Evolutionary conservation across 1,140 invertebrate genomes (phyloP), one percentile per base, ranked within the genome.

Genomic region (Aphelinus atriplicis): DNA sequence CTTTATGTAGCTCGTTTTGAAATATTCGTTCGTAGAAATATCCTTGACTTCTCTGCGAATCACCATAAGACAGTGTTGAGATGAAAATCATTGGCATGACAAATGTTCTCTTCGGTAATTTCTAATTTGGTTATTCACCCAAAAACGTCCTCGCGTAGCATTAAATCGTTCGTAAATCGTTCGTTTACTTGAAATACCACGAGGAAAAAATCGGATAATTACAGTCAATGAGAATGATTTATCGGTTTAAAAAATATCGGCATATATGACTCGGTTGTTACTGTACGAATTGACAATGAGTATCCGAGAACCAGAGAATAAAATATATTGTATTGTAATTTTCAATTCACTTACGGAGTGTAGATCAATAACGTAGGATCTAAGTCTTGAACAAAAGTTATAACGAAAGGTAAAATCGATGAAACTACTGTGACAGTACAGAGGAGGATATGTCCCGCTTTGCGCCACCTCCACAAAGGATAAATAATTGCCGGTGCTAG

Each of bases 401-500:
- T 86, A 26, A 88, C 83, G 70, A 92, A 90, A 47, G 92, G 92
- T 78, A 92, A 88, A n/a, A 89, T 78, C 42, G 91, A 81, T 7
- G 91, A 90, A 1, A 90, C 71, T 1, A 90, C 51, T n/a, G 88
- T 90, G 26, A 88, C 84, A 7, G 89, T 63, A 3, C 84, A 83
- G 3, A 93, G 84, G 7, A 92, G 82, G 66, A 87, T 81, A 71
- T 91, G 81, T 0, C 93, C 93, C 68, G 90, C 82, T 80, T 89
- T 90, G 67, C 89, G 88, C 89, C 90, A 92, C 77, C 89, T 91
- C 90, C 91, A 92, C 57, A 94, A 81, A 3, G 91, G 90, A 81
- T 92, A 93, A 66, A 95, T 90, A 77, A 97, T 89, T 42, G 95
- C 85, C 1, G 95, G 93, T 42, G 94, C 92, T 1, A 96, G 83